Conservation (phyloP, 2,113 vertebrate genomes). For the Vidua macroura region DNA sequence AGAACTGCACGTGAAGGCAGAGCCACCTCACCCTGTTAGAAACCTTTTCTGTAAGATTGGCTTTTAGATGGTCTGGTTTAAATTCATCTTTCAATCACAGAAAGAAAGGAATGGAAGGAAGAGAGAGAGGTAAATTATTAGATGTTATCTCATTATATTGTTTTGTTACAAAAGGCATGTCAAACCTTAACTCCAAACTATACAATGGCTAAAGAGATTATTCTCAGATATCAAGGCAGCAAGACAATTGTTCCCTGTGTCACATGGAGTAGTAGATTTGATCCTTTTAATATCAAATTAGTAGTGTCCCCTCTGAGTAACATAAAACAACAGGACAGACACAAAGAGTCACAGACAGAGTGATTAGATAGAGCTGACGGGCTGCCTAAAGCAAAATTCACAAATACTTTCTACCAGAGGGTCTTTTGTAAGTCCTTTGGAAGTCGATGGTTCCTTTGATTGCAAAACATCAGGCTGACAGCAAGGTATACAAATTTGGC, state of each 20-base stretch:
- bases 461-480: conserved; percentile 1
- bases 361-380: not conserved
- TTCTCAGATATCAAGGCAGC: not conserved
- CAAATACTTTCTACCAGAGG: not conserved
- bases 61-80: not conserved
- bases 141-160: not conserved
- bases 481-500: not conserved
- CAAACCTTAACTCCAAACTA: not conserved
- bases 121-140: not conserved
- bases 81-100: not conserved
- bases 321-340: conserved; percentile 7
- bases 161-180: not conserved
- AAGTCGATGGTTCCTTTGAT: not conserved
- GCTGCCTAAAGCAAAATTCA: conserved; percentile 8
- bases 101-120: not conserved
- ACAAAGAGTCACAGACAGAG: not conserved
- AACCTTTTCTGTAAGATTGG: not conserved
- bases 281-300: conserved; percentile 4
- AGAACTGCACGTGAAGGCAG: conserved; percentile 51
- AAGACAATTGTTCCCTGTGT: not conserved
- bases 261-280: not conserved
- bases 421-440: not conserved
- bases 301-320: not conserved
- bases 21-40: not conserved
- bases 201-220: not conserved